phyloP scores from a whole-genome alignment of 2,797 vertebrate genomes.

The Chiroxiphia lanceolata region DNA sequence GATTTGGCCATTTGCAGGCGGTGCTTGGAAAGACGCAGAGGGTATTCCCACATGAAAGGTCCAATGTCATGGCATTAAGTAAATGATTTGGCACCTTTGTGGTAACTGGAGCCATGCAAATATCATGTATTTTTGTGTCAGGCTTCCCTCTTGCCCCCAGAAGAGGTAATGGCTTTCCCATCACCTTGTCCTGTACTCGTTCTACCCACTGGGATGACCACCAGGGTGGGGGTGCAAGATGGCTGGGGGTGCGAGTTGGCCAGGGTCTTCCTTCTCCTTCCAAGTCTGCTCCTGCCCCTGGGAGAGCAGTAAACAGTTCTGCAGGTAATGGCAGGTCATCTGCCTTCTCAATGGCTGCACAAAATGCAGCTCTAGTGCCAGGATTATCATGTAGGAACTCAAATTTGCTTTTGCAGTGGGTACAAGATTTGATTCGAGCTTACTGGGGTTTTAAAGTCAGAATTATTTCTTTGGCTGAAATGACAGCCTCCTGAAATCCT shows the following conservation, averaged over 20 bases:
- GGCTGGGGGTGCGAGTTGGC: accelerated
- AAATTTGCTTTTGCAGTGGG: neutral
- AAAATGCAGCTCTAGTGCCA: neutral
- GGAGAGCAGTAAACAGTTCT: accelerated
- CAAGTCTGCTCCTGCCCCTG: accelerated
- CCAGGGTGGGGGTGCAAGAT: accelerated
- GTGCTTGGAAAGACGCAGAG: neutral
- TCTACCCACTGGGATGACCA: accelerated
- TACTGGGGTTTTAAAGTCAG: neutral
- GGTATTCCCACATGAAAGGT: neutral
- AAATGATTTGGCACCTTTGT: neutral
- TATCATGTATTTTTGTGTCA: neutral
- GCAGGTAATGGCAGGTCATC: accelerated
- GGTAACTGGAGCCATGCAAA: neutral
- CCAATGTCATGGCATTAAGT: neutral
- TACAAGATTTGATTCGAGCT: neutral
- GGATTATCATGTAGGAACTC: neutral
- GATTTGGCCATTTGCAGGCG: accelerated
- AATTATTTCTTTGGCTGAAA: neutral
- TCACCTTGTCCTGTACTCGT: accelerated
- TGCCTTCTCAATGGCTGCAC: neutral
- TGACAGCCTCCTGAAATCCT: neutral
- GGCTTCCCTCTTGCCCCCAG: neutral
- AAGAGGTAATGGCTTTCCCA: accelerated
- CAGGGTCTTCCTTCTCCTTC: neutral